Evolutionary conservation across 2,113 vertebrate genomes (phyloP).

Genomic region (Ascaphus truei): DNA sequence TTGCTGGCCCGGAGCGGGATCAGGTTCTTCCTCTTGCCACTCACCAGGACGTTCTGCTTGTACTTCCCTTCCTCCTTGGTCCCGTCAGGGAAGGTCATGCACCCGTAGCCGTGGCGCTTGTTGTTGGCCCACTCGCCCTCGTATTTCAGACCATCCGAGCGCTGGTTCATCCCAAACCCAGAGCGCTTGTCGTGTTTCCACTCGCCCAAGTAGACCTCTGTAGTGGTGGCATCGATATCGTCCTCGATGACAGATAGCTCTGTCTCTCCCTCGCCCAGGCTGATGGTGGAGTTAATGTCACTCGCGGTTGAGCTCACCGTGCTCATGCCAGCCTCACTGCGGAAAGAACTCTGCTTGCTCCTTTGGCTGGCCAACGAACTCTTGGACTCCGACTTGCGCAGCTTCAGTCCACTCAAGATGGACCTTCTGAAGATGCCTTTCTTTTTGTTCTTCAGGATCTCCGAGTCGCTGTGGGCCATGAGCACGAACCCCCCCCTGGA

Average conservation of each 20-base stretch:
- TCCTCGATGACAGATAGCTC: constrained; percentile 75
- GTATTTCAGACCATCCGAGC: constrained; percentile 89
- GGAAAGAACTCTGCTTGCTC: constrained; percentile 98
- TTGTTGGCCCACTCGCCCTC: constrained; percentile 91
- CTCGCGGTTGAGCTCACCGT: constrained; percentile 92
- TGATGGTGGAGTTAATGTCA: constrained; percentile 93
- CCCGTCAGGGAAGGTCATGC: constrained; percentile 92
- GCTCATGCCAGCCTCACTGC: constrained; percentile 95
- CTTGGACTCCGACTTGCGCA: constrained; percentile 93
- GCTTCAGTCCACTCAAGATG: constrained; percentile 88
- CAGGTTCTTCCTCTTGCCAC: constrained; percentile 94
- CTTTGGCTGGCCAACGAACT: constrained; percentile 95
- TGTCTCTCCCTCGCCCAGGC: constrained; percentile 87
- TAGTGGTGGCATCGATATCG: constrained; percentile 92
- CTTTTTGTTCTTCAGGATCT: constrained; percentile 84
- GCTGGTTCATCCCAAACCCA: constrained; percentile 87
- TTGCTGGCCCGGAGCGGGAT: constrained; percentile 95
- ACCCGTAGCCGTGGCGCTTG: constrained; percentile 92
- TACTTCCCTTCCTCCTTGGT: constrained; percentile 98
- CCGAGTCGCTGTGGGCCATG: constrained; percentile 82
- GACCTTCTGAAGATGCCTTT: constrained; percentile 93
- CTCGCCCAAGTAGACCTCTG: constrained; percentile 90
- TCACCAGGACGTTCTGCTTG: constrained; percentile 91
- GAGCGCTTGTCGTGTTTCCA: constrained; percentile 92
- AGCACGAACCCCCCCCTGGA: constrained; percentile 89